phyloP scores from a whole-genome alignment of 2,888 invertebrate genomes.

The Ypsolopha scabrella region DNA sequence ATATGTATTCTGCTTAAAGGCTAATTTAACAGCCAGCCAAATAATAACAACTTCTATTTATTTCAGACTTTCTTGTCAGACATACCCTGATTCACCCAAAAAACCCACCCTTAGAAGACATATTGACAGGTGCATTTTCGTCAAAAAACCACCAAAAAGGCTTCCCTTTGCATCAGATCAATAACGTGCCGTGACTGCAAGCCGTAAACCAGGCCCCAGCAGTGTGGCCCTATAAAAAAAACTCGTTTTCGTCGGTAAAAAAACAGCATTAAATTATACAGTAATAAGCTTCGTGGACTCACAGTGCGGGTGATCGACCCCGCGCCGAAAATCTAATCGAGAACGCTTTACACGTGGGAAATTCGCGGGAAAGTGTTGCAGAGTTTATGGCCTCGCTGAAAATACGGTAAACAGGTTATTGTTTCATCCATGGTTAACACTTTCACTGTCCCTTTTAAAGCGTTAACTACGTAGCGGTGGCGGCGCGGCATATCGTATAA shows the following conservation, averaged over 20 bases:
- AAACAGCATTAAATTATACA: slow-evolving; percentile 59
- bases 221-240: slow-evolving; percentile 41
- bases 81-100: neutral
- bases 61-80: no score
- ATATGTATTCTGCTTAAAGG: no score
- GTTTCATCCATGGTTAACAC: no score
- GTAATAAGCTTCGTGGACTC: slow-evolving; percentile 50
- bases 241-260: slow-evolving; percentile 31
- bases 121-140: slow-evolving; percentile 1
- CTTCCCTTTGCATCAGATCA: slow-evolving; percentile 30
- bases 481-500: no score
- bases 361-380: slow-evolving; percentile 25
- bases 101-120: neutral
- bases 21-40: no score
- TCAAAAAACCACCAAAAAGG: slow-evolving; percentile 10
- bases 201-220: slow-evolving; percentile 41
- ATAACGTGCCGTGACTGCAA: slow-evolving; percentile 56
- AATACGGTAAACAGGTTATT: no score
- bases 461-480: no score
- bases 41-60: no score
- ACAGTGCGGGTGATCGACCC: slow-evolving; percentile 56
- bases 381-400: no score
- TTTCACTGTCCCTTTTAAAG: no score
- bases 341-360: slow-evolving; percentile 52
- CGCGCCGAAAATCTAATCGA: slow-evolving; percentile 23